Percentiles rank a stretch among this genome's conserved stretches.
Conservation (phyloP, 2,888 invertebrate genomes). For the Pelosia muscerda region DNA sequence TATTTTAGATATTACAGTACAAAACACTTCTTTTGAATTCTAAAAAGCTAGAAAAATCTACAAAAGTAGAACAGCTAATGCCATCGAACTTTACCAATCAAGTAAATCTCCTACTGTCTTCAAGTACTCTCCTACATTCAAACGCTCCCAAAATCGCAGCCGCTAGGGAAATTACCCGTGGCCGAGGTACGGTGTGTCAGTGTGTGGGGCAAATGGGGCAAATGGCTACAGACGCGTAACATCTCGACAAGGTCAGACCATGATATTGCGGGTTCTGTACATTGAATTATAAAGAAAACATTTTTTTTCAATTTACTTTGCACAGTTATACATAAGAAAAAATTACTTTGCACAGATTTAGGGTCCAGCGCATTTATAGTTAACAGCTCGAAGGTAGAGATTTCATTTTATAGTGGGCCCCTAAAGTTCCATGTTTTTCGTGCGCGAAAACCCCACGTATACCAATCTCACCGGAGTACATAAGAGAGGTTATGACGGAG, state of each 20-base stretch:
- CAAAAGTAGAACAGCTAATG: too few relatives aligned
- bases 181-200: slow-evolving; percentile 37
- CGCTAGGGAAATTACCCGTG: slow-evolving; percentile 53
- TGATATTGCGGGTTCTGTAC: slow-evolving; percentile 23
- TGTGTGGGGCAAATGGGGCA: too few relatives aligned
- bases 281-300: slow-evolving; percentile 5
- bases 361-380: background rate
- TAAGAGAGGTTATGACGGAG: too few relatives aligned
- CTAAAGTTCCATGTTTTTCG: too few relatives aligned
- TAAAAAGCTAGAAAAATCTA: too few relatives aligned
- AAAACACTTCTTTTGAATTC: too few relatives aligned
- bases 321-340: too few relatives aligned
- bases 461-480: too few relatives aligned
- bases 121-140: slow-evolving; percentile 20
- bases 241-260: slow-evolving; percentile 43
- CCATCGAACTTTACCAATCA: background rate
- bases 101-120: background rate
- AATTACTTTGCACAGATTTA: background rate
- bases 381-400: too few relatives aligned
- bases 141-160: slow-evolving; percentile 44
- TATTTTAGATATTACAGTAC: too few relatives aligned
- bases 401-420: too few relatives aligned
- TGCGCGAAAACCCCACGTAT: too few relatives aligned
- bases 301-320: background rate
- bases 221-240: slow-evolving; percentile 35